Evolutionary conservation across 2,888 invertebrate species (phyloP), one percentile per base, ranked within the genome.

Genomic region (Xylocampa areola): DNA sequence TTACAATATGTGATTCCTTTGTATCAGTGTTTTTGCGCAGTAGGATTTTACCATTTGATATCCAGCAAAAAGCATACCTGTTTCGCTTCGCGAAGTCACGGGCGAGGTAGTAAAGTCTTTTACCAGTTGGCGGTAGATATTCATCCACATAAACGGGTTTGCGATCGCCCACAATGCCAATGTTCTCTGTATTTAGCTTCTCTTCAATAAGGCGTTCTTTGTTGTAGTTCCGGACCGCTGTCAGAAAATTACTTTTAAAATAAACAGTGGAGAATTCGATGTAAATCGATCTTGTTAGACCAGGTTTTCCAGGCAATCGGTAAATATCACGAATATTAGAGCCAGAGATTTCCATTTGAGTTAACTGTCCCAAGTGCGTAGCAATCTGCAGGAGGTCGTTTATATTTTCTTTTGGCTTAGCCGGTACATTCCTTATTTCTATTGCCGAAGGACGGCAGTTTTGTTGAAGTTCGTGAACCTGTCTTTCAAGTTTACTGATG

Each of bases 81-180:
- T 8, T 4, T 2, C 16, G 1, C 16, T 35, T 35, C 2, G 33
- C 33, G 16, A 35, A 7, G 6, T 14, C 10, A 10, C 33, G 33
- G 10, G 33, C 2, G 16, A 16, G 16, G 10, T 16, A 35, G 6
- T 16, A n/a, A 1, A 35, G 33, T 7, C 16, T 35, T 35, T 35
- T 35, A 2, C 14, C 7, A 4, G 33, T 16, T 2, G 33, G 33
- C 3, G 33, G 14, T 7, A 35, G 10, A 6, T 35, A 4, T 35
- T 35, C 33, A 6, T 35, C 33, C 4, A 35, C 16, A 6, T 35
- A 35, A 16, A 35, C 17, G 7, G 33, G 33, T 35, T 35, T 35
- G 14, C 16, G 14, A 2, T 35, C 33, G 2, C 33, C 33, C 1
- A 4, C 10, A 4, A 35, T 16, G 2, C 33, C 33, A 2, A 35